A percentile compares a stretch with the other conserved stretches of the same genome.
Conservation (phyloP, 2,113 vertebrate genomes). For the Tetrax tetrax region DNA sequence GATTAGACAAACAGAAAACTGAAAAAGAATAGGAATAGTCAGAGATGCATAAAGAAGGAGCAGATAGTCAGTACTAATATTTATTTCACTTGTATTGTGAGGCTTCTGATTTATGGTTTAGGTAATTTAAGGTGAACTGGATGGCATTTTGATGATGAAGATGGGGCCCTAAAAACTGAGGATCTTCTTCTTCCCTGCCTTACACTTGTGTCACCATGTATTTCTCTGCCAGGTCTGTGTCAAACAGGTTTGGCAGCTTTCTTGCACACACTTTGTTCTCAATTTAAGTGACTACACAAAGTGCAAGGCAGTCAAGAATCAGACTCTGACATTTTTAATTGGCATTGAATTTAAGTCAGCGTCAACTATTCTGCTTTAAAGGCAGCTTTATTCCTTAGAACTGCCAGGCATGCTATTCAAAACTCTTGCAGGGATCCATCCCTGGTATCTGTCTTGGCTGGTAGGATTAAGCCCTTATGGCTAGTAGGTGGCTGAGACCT, state of each 20-base stretch:
- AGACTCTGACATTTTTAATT: slow-evolving; percentile 63
- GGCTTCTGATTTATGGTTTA: neutral
- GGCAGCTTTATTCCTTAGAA: slow-evolving; percentile 32
- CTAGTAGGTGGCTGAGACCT: slow-evolving; percentile 66
- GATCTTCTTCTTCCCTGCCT: neutral
- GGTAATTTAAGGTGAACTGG: neutral
- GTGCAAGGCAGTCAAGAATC: slow-evolving; percentile 50
- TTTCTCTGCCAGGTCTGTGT: neutral
- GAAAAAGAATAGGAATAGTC: neutral
- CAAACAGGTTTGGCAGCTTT: slow-evolving; percentile 22
- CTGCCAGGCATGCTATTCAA: slow-evolving; percentile 3
- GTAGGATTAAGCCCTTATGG: slow-evolving; percentile 60
- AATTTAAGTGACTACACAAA: slow-evolving; percentile 47
- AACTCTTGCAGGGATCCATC: slow-evolving; percentile 38
- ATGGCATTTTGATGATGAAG: neutral
- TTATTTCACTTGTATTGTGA: neutral
- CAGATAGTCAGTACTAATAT: neutral
- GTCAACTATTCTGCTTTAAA: slow-evolving; percentile 48
- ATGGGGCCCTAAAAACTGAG: neutral
- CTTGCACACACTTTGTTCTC: neutral
- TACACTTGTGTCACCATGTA: neutral
- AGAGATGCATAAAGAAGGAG: neutral
- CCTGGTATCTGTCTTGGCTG: slow-evolving; percentile 54
- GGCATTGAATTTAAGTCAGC: slow-evolving; percentile 48
- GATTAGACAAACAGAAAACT: neutral